Evolutionary conservation across 1,140 invertebrate genomes (phyloP).

Genomic region (Periplaneta americana): DNA sequence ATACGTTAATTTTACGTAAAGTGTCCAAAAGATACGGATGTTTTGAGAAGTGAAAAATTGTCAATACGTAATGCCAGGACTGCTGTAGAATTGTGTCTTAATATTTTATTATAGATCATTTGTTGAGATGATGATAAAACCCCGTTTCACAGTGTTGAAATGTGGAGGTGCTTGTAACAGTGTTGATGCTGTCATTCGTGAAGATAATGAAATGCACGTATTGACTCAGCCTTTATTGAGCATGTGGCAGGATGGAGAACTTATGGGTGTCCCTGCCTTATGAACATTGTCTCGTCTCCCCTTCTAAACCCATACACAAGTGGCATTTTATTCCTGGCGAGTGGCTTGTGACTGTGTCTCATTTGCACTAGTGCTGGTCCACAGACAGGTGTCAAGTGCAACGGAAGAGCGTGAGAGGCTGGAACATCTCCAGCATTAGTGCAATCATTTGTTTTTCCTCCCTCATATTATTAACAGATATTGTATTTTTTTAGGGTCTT

Average conservation of each 20-base stretch:
- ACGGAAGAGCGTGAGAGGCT: background rate
- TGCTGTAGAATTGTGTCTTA: background rate
- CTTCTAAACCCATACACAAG: background rate
- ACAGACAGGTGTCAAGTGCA: background rate
- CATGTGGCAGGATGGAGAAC: background rate
- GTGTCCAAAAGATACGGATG: background rate
- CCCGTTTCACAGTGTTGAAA: background rate
- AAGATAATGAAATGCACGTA: too few species aligned
- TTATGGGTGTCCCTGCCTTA: background rate
- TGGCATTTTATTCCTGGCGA: background rate
- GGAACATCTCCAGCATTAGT: background rate
- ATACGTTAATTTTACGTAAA: background rate
- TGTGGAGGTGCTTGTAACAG: too few species aligned
- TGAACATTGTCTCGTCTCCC: too few species aligned
- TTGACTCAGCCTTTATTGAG: background rate
- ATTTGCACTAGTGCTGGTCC: background rate
- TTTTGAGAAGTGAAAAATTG: background rate
- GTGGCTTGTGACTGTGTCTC: background rate
- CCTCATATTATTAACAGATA: background rate
- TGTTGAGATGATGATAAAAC: background rate
- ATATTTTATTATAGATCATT: background rate
- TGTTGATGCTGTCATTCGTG: background rate
- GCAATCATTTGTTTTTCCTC: background rate
- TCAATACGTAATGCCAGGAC: too few species aligned
- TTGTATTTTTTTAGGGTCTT: background rate